Base-by-base conservation (phyloP, 1,140 invertebrate species). In the Pentalonia nigronervosa region DNA sequence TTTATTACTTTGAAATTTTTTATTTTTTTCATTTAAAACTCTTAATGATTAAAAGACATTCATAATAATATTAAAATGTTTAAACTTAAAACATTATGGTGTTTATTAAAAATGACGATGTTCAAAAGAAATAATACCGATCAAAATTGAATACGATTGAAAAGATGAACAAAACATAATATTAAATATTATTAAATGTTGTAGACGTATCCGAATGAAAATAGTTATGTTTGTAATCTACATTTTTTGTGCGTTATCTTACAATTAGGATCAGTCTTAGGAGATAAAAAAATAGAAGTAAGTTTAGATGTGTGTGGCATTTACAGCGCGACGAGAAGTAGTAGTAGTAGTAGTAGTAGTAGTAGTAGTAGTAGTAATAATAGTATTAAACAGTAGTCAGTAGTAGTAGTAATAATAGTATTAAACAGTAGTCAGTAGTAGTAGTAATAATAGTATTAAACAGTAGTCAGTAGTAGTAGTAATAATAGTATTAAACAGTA, bases 201-300 rank as follows among this genome's bases (percentile, higher is more conserved):
- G 25, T 53, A 36, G 53, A 90, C 36, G 9, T 45, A 67, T 60
- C 9, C 7, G 89, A 90, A 45, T 89, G 34, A 89, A 36, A 21
- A 48, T 84, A 41, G 21, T 87, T 48, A n/a, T 48, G 25, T 87
- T n/a, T 87, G 34, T 89, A 2, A 8, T 53, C 34, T 50, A 34
- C 17, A 21, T 90, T 41, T 89, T 53, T 90, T 90, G 89, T 90
- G 89, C 91, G 30, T 84, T n/a, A 67, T 93, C 91, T 93, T 93
- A 93, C 30, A 93, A 93, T 93, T 93, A 93, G 76, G 91, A 93
- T 93, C 91, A 93, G 91, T 93, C 91, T 93, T 93, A 93, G 91
- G 81, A 93, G 47, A 53, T 93, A 84, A 84, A 93, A 93, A 93
- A 92, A 92, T 83, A 93, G 48, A 92, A 91, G 90, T 91, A 91